Conservation (phyloP, 35 echinoderm and acorn worm genomes). For the Heliocidaris erythrogramma region DNA sequence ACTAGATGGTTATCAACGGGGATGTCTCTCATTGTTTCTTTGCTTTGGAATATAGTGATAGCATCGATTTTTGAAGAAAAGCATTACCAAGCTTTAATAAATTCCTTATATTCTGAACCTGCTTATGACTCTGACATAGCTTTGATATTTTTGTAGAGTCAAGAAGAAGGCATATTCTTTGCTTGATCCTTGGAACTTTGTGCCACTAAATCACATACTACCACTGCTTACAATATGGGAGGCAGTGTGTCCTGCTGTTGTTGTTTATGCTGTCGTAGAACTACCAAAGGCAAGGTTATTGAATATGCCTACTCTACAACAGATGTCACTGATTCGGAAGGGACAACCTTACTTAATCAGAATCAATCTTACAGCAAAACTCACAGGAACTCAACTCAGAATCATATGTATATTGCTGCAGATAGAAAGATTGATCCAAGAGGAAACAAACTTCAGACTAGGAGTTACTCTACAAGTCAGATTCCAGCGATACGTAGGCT, state of each 20-base stretch:
- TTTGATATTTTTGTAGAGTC: background rate
- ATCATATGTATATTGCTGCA: background rate
- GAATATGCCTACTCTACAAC: background rate
- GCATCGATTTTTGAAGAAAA: background rate
- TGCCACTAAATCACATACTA: background rate
- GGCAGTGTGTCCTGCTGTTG: background rate
- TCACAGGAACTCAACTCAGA: background rate
- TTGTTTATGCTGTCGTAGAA: background rate
- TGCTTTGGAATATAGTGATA: background rate
- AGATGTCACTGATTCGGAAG: background rate
- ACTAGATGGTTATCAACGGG: background rate
- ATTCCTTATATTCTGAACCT: too few species aligned
- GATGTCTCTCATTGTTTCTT: background rate
- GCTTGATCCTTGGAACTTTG: background rate
- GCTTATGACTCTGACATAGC: too few species aligned
- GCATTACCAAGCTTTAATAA: too few species aligned
- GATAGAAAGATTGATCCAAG: background rate
- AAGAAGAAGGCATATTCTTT: background rate
- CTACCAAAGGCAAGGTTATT: background rate
- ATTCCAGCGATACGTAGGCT: background rate
- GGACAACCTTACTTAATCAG: background rate
- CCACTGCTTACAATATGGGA: background rate
- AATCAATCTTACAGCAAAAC: background rate
- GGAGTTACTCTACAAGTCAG: constrained; percentile 6
- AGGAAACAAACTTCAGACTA: background rate